Evolutionary conservation across 53 echinoderm and acorn worm genomes (phyloP).

Genomic region (Crossaster papposus): DNA sequence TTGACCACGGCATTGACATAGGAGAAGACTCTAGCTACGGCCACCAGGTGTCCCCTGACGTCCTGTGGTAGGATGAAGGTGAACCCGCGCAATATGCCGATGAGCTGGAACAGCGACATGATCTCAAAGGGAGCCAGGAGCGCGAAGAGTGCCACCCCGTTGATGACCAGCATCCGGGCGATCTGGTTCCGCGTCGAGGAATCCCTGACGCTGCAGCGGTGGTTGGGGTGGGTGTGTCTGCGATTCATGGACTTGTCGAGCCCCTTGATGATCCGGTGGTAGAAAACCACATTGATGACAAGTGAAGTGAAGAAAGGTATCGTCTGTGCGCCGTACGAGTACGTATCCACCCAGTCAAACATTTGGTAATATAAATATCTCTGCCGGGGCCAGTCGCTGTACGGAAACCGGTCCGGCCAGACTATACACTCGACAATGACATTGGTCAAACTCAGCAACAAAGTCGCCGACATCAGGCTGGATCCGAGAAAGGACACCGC

Average conservation of each 20-base stretch:
- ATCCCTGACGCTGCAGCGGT: conserved; percentile 22
- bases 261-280: conserved; percentile 61
- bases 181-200: conserved; percentile 65
- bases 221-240: conserved; percentile 51
- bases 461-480: conserved; percentile 58
- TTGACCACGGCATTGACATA: conserved; percentile 66
- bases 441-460: conserved; percentile 36
- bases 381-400: conserved; percentile 55
- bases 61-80: conserved; percentile 13
- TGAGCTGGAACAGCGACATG: conserved; percentile 64
- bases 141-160: conserved; percentile 70
- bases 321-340: conserved; percentile 73
- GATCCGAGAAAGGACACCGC: conserved; percentile 51
- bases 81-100: conserved; percentile 42
- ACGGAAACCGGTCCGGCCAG: conserved; percentile 61
- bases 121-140: conserved; percentile 81
- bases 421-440: conserved; percentile 51
- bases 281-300: conserved; percentile 61
- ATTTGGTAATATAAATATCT: conserved; percentile 29
- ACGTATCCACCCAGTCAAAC: conserved; percentile 60
- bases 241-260: conserved; percentile 69
- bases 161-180: conserved; percentile 74
- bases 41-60: conserved; percentile 17
- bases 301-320: conserved; percentile 75
- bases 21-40: conserved; percentile 32